Base-by-base conservation (phyloP, 2,113 vertebrate genomes). In the Chelonoidis abingdonii region DNA sequence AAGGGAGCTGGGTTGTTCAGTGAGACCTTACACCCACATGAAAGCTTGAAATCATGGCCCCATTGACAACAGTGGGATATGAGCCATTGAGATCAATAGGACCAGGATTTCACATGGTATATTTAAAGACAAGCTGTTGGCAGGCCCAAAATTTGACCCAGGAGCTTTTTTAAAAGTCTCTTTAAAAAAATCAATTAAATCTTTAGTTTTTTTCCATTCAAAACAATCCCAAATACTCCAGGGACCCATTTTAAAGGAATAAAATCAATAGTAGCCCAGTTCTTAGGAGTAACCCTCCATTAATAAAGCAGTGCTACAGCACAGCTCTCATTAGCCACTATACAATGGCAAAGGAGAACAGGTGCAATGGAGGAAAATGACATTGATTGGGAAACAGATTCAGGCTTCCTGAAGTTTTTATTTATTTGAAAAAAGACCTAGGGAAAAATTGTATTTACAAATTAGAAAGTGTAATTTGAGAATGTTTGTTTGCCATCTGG, bases 401-500 rank as follows among this genome's bases (percentile, higher is more conserved):
- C 44, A 17, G 78, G 27, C 11, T 89, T 93, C 27, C 44, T 50
- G 47, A 85, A 57, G 62, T 24, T 52, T 94, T 96, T 92, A 62
- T 91, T 91, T 93, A 59, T 84, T 81, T 65, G 76, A 69, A 13
- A 82, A 76, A 95, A 94, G 84, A 89, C 47, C 47, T 80, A n/a
- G 80, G 57, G 49, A 12, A 89, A 93, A 89, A 88, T 25, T 92
- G 65, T 65, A 87, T 92, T 95, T 97, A 96, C 50, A 91, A 92
- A 96, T 92, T 91, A 91, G 47, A 47, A 89, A 93, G 13, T 6
- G 31, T 76, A 88, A 88, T 80, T 83, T 53, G 69, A 95, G 92
- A 91, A 86, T 79, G 88, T 84, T 92, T 24, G 81, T 96, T 94
- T 95, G 80, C 94, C 90, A 97, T 96, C 94, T 97, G 90, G 62